phyloP scores from a whole-genome alignment of 2,797 vertebrate species.

The Vipera latastei region DNA sequence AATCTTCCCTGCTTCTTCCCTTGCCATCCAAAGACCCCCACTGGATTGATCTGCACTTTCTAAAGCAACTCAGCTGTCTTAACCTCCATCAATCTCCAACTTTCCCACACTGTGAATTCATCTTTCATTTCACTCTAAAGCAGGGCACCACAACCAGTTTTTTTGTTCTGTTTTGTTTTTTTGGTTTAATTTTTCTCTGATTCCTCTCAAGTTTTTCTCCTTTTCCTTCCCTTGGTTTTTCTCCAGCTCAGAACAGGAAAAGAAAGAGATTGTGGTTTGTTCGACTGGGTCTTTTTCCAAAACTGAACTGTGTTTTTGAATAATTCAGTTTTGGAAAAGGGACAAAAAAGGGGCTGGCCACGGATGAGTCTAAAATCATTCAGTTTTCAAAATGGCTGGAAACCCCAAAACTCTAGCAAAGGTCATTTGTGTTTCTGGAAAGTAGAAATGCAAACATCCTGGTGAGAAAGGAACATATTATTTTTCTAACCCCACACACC shows the following conservation, averaged over 20 bases:
- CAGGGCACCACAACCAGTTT: neutral
- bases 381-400: neutral
- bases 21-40: neutral
- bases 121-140: neutral
- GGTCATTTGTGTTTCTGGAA: neutral
- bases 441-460: neutral
- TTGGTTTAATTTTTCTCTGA: neutral
- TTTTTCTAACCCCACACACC: neutral
- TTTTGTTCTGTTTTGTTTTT: neutral
- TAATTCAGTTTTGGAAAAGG: neutral
- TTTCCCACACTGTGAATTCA: neutral
- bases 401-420: neutral
- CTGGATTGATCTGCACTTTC: neutral
- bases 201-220: neutral
- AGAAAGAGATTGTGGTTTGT: neutral
- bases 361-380: neutral
- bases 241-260: neutral
- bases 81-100: neutral
- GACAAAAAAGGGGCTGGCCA: neutral
- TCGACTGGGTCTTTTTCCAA: neutral
- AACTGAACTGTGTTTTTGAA: neutral
- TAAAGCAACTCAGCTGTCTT: neutral
- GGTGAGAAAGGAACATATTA: neutral
- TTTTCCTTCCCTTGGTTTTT: neutral
- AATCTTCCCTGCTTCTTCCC: neutral